phyloP scores from a whole-genome alignment of 2,888 invertebrate genomes.

The Gibbula magus region DNA sequence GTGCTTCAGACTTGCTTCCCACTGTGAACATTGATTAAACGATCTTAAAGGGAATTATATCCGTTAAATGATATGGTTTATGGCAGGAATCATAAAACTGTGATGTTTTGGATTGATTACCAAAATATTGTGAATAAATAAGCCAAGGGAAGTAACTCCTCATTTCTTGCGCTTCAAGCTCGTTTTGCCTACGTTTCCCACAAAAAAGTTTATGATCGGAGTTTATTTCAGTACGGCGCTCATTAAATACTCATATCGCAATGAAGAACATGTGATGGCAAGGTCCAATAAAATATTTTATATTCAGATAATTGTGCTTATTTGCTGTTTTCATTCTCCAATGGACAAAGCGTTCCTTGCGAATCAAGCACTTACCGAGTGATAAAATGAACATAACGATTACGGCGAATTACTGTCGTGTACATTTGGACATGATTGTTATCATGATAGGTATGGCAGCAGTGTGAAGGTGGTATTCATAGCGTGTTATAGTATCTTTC shows the following conservation, averaged over 20 bases:
- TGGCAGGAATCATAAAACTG: too few relatives aligned
- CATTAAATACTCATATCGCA: conserved; percentile 11
- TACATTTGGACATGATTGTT: too few relatives aligned
- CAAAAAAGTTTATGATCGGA: background rate
- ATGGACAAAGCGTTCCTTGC: background rate
- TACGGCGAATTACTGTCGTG: background rate
- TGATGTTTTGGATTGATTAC: too few relatives aligned
- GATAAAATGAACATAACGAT: background rate
- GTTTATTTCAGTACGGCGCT: background rate
- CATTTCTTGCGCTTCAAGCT: background rate
- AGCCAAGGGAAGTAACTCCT: conserved; percentile 7
- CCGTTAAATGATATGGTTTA: too few relatives aligned
- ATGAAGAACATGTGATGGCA: conserved; percentile 9
- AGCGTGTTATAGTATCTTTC: too few relatives aligned
- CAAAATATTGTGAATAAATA: too few relatives aligned
- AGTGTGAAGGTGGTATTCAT: too few relatives aligned
- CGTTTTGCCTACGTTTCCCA: background rate
- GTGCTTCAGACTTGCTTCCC: too few relatives aligned
- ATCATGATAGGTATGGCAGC: too few relatives aligned
- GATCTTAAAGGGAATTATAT: too few relatives aligned
- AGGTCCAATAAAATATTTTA: background rate
- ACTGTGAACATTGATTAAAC: too few relatives aligned
- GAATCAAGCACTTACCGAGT: background rate
- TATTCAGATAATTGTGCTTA: conserved; percentile 20
- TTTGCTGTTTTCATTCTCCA: background rate